Evolutionary conservation across 2,888 invertebrate genomes (phyloP), one percentile per base, ranked within the genome.

Genomic region (Mellilla xanthometata): DNA sequence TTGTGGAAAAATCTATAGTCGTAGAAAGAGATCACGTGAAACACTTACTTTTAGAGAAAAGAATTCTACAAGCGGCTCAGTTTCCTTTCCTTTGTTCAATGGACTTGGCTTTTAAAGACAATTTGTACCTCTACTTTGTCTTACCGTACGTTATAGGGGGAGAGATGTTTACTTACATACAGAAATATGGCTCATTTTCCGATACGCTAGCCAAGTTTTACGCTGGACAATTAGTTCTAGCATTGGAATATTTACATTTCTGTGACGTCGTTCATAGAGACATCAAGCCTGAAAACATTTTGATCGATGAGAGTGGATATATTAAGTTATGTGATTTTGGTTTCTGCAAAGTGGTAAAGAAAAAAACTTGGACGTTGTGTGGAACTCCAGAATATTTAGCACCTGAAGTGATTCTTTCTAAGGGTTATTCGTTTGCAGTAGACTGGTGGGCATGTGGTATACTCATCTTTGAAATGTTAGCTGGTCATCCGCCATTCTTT

Each of bases 381-480:
- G 98, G 98, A 0, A 99, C 99, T 0, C 98, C 99, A 0, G 98
- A 99, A 79, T 99, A 99, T 81, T 88, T 99, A 54, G 98, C 99
- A 0, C 97, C 97, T 2, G 98, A 98, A 84, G 93, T 95, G 4
- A 96, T 98, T 56, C 88, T 96, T 59, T 95, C 94, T 30, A 96
- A 95, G 78, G 97, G 97, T 0, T 98, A 99, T 81, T 95, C 96
- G 40, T 94, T 93, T 59, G 93, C 96, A 0, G 98, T 97, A 0
- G 99, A 99, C 68, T 99, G 97, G 97, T 99, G 98, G 98, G 94
- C 98, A 0, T 91, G 96, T 30, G 99, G 96, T 0, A 92, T 97
- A 0, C 84, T 98, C 13, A 90, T 97, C 34, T 98, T 91, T 76
- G 98, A 98, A 89, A 96, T 98, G 94, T 92, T 93, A 8, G 93